Evolutionary conservation across 2,888 invertebrate species (phyloP), one percentile per base, ranked within the genome.

Genomic region (Chirona hameri): DNA sequence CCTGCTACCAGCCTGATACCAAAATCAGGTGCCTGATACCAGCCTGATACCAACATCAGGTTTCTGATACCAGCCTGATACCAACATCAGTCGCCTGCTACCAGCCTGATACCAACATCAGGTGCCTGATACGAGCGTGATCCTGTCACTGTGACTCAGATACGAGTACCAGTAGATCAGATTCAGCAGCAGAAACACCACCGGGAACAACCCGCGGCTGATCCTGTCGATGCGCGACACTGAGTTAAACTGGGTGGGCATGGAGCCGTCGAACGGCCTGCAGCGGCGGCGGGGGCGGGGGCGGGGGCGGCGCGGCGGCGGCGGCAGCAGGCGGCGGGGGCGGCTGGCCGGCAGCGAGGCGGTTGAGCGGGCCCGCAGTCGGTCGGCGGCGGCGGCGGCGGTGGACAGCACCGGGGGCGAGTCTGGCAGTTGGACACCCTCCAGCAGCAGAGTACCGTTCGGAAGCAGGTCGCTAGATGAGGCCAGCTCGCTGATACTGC

Each of bases 111-210:
- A 39, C 39, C 39, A 39, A 7, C 39, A 39, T 39, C 76, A 76
- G 24, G 39, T 4, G 46, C 76, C 76, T 21, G 76, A 46, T 24
- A 76, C 76, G 21, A 76, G 76, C 21, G 21, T 76, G 1, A 76
- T 76, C 31, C 76, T 10, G 24, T 39, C 76, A 39, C 46, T 76
- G 27, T 83, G 81, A 39, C 83, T 82, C 60, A 85, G 83, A 82
- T 83, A 85, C 57, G 83, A 81, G 83, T 82, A 84, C 85, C 85
- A 85, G 82, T 85, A 85, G 69, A 85, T 48, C 12, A 85, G 76
- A 76, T 85, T 85, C 81, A 85, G 83, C 46, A 84, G 72, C n/a
- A 84, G 80, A 81, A 85, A 85, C 15, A 82, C 81, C 7, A 48
- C 60, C 14, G 83, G 83, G 60, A 83, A 83, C n/a, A 83, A 52